Evolutionary conservation across 2,888 invertebrate genomes (phyloP), one percentile per base, ranked within the genome.

Genomic region (Patella pellucida): DNA sequence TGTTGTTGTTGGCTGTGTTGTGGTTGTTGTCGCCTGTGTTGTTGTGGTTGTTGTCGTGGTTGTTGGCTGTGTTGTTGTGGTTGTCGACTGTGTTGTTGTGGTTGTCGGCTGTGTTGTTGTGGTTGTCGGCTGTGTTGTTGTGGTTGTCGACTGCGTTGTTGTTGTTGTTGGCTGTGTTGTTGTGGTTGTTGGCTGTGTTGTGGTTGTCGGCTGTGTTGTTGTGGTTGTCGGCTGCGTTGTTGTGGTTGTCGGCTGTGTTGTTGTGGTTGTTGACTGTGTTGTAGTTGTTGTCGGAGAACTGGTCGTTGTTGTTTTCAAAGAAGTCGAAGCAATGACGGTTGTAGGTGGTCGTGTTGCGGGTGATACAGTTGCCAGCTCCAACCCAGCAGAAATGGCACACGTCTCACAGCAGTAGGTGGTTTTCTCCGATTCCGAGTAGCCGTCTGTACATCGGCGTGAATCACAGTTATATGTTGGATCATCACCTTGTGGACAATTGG

Each of bases 331-430:
- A 19, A 62, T 23, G 19, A 23, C 19, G 11, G 19, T 62, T 12
- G 62, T 62, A 62, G 23, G 27, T 19, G 31, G n/a, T 27, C 14
- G 50, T n/a, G 52, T 1, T 15, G 3, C n/a, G n/a, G 69, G 67
- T 62, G 76, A 41, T 23, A 71, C 9, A 62, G 76, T 76, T 31
- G 69, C 56, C 41, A 41, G 9, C 41, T 41, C 41, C 1, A 41
- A 7, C 12, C 76, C 76, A 62, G 31, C 23, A 16, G 69, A 62
- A 51, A 31, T 52, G 52, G 71, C 75, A 69, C 78, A 78, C 52
- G 75, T 75, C n/a, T 68, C 54, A 19, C 78, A 78, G 50, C 78
- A 78, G 31, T 51, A 70, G 5, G 52, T 73, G 23, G 73, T 70
- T 50, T 27, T 19, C 19, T 68, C n/a, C 11, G 19, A 23, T 14